Percentiles rank a stretch among this genome's conserved stretches.
Evolutionary conservation across 2,888 invertebrate species (phyloP).

Genomic region (Mythimna lalbum): DNA sequence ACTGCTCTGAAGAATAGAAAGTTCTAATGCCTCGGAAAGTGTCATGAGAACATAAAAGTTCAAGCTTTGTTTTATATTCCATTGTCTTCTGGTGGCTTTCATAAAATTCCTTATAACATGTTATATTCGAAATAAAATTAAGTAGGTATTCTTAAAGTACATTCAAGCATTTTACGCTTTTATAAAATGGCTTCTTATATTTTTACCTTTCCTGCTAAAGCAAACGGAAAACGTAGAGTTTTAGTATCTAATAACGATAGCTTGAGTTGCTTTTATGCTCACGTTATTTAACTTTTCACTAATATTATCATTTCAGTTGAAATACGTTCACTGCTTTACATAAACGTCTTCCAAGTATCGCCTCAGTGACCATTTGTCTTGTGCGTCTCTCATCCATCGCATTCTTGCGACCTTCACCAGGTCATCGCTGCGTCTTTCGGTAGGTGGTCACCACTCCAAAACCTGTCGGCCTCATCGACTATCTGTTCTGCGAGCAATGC

Average conservation of each 20-base stretch:
- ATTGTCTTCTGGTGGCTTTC: slow-evolving; percentile 35
- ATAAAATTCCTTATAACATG: slow-evolving; percentile 39
- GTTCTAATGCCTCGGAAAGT: slow-evolving; percentile 31
- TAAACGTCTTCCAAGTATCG: no score
- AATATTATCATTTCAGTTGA: not conserved
- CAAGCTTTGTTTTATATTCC: slow-evolving; percentile 48
- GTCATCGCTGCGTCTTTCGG: no score
- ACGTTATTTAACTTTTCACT: not conserved
- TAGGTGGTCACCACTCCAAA: no score
- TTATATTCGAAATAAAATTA: slow-evolving; percentile 46
- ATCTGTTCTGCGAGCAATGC: no score
- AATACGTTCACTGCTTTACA: no score
- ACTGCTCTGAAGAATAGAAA: slow-evolving; percentile 28
- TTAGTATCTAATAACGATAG: slow-evolving; percentile 11
- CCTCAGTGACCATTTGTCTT: no score
- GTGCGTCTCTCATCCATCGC: no score
- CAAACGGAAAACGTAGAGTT: slow-evolving; percentile 6
- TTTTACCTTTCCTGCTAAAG: slow-evolving; percentile 19
- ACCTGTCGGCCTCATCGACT: no score
- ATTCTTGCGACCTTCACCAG: no score
- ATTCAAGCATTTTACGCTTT: slow-evolving; percentile 26
- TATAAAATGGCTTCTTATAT: slow-evolving; percentile 19
- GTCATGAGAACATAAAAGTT: slow-evolving; percentile 42
- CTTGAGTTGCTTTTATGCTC: slow-evolving; percentile 13
- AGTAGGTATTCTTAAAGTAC: slow-evolving; percentile 38